A percentile compares a stretch with the other conserved stretches of the same genome.
Conservation (phyloP, 1,140 invertebrate genomes). For the Nasonia longicornis region DNA sequence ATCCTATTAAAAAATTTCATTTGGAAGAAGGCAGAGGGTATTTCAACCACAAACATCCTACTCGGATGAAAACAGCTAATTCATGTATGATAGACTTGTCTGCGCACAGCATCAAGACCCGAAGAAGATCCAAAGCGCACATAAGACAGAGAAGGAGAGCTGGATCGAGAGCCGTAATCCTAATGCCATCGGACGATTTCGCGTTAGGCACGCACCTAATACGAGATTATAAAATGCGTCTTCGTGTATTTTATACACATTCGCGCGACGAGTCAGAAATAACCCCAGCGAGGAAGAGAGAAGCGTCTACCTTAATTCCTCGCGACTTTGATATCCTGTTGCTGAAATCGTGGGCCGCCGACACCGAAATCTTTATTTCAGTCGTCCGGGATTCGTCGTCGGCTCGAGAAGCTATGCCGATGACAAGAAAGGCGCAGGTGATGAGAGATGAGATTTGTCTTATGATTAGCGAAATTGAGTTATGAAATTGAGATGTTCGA, state of each 20-base stretch:
- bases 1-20: too few species aligned
- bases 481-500: too few species aligned
- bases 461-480: too few species aligned
- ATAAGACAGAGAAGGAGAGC: not conserved
- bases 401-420: not conserved
- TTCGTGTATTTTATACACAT: not conserved
- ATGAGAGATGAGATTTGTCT: not conserved
- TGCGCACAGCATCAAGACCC: not conserved
- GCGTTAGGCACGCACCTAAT: slow-evolving; percentile 57
- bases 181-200: slow-evolving; percentile 58
- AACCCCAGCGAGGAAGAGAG: slow-evolving; percentile 29
- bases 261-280: slow-evolving; percentile 38
- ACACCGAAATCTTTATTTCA: not conserved
- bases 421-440: not conserved
- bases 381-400: not conserved
- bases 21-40: too few species aligned
- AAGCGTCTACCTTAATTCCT: slow-evolving; percentile 61
- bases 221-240: slow-evolving; percentile 63
- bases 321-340: slow-evolving; percentile 57
- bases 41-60: too few species aligned
- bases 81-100: too few species aligned
- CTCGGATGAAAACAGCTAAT: too few species aligned
- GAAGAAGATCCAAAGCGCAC: not conserved
- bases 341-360: not conserved
- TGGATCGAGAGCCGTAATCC: slow-evolving; percentile 61